Base-by-base conservation (phyloP, 2,888 invertebrate genomes). In the Hyposoter didymator region DNA sequence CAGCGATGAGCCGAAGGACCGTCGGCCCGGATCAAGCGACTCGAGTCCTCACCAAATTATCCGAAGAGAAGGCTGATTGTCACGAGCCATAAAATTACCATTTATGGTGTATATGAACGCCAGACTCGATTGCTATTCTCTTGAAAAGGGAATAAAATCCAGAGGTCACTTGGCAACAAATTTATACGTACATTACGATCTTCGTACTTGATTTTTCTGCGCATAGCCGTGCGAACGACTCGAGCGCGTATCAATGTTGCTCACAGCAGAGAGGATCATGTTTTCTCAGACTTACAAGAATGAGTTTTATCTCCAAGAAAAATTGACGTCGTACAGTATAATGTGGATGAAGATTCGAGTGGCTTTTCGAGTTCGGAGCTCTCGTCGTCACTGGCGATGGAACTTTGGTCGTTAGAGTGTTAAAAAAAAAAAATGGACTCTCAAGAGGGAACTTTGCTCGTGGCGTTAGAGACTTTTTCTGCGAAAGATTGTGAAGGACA, bases 51-150 rank as follows among this genome's bases (percentile, higher is more conserved):
- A 59, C 83, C 86, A 78, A 86, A 86, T 86, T 78, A 86, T 86
- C 76, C 78, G 35, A 74, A 81, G 84, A 81, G 76, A 62, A 74
- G 67, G 39, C 59, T 66, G 78, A 84, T 75, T 59, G 74, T 86
- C 78, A 52, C 73, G 70, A 66, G 69, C 75, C 49, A 80, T 86
- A 84, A 86, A 86, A 86, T 84, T 86, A 86, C 78, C 81, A 86
- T 86, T 85, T 84, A 84, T 80, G 82, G 82, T 76, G 59, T 75
- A 70, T 79, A 82, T 66, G 78, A 83, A 78, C 74, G 78, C 69
- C 81, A 39, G 28, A 74, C 84, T 81, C 86, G 76, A 86, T 84
- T 86, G 81, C 83, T 52, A 74, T 81, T 83, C 86, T 74, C 84
- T 74, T 78, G 73, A 74, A 62, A 76, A 75, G 45, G 49, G 83